Conservation (phyloP, 2,113 vertebrate genomes). For the Tapirus terrestris region DNA sequence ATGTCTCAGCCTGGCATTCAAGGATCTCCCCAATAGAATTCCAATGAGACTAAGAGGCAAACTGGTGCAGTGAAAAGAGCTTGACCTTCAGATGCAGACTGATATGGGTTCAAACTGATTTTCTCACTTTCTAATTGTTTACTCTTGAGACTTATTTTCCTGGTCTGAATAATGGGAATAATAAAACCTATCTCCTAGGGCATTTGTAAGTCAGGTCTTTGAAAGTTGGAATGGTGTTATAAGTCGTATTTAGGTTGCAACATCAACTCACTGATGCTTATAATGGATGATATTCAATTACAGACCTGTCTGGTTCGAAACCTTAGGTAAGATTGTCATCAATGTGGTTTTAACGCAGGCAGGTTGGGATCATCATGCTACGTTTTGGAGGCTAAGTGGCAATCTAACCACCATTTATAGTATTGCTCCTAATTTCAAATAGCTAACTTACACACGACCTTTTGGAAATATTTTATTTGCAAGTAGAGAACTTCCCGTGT, state of each 20-base stretch:
- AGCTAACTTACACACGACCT: conserved; percentile 66
- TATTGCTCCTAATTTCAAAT: conserved; percentile 64
- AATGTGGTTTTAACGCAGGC: conserved; percentile 56
- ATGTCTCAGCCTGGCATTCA: background rate
- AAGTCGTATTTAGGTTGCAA: conserved; percentile 59
- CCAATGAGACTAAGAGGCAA: background rate
- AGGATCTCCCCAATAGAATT: background rate
- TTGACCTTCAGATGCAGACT: background rate
- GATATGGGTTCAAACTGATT: background rate
- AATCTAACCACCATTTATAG: conserved; percentile 44
- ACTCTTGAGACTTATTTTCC: background rate
- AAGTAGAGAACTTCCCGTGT: conserved; percentile 69
- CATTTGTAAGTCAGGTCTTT: conserved; percentile 42
- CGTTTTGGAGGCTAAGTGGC: conserved; percentile 39
- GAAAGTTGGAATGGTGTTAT: conserved; percentile 22
- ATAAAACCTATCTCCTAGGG: background rate
- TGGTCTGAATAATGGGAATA: conserved; percentile 5
- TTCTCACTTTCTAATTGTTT: background rate
- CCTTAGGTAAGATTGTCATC: conserved; percentile 45
- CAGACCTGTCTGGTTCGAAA: conserved; percentile 63
- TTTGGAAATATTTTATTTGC: conserved; percentile 69
- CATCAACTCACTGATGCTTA: conserved; percentile 59
- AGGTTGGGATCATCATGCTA: conserved; percentile 54
- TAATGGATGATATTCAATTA: conserved; percentile 51
- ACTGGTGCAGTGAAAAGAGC: background rate